A percentile compares a stretch with the other conserved stretches of the same genome.
These are phyloP conservation scores for Luperina testacea DNA, from an alignment of 2,888 invertebrate species.

Conservation along the genomic window DNA sequence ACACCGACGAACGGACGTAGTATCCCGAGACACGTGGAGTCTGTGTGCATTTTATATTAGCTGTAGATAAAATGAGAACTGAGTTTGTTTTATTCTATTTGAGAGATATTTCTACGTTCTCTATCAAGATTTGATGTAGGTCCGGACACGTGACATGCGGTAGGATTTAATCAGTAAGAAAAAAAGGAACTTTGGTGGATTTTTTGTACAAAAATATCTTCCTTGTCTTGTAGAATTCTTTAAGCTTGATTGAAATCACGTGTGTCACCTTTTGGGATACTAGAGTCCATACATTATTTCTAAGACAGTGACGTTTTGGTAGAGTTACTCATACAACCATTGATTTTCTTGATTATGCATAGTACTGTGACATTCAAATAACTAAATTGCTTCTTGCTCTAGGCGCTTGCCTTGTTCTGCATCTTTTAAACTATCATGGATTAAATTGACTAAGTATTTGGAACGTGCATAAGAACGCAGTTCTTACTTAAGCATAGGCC, in stretches of 20 bases:
- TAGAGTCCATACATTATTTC: neutral
- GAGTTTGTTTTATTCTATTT: constrained; percentile 53
- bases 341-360: neutral
- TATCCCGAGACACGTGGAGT: constrained; percentile 32
- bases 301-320: neutral
- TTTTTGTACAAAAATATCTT: constrained; percentile 18
- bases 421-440: neutral
- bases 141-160: constrained; percentile 27
- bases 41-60: constrained; percentile 59
- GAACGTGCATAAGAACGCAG: neutral
- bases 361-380: neutral
- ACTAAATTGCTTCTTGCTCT: neutral
- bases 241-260: constrained; percentile 38
- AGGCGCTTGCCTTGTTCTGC: neutral
- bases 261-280: constrained; percentile 12
- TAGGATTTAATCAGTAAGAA: constrained; percentile 35
- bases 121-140: constrained; percentile 42
- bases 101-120: constrained; percentile 30
- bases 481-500: neutral
- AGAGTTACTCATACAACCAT: too few relatives aligned
- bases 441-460: neutral
- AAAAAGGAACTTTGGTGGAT: constrained; percentile 1
- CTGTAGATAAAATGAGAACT: constrained; percentile 55
- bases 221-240: constrained; percentile 6
- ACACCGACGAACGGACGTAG: constrained; percentile 34